Percentiles rank a stretch among this genome's conserved stretches.
These are phyloP conservation scores for Psettodes erumei DNA, from an alignment of 2,113 vertebrate species.

Conservation along the genomic window DNA sequence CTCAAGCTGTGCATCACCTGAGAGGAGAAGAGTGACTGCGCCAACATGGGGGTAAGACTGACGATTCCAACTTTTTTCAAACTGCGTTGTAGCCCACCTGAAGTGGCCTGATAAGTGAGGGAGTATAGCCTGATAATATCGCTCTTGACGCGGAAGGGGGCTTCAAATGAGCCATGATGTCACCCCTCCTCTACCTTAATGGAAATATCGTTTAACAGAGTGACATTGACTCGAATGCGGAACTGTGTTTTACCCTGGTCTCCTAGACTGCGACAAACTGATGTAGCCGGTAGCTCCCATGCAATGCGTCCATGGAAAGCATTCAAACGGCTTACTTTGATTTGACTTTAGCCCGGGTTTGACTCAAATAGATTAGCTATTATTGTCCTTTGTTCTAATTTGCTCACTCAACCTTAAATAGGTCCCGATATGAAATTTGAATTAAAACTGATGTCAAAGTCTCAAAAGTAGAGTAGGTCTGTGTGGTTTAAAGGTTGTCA, in stretches of 20 bases:
- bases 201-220: conserved; percentile 55
- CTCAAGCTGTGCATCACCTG: conserved; percentile 83
- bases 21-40: conserved; percentile 81
- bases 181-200: conserved; percentile 30
- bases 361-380: neutral
- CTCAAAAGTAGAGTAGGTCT: neutral
- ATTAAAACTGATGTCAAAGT: conserved; percentile 12
- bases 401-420: neutral
- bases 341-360: neutral
- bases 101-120: conserved; percentile 63
- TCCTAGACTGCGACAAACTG: conserved; percentile 78
- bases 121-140: neutral
- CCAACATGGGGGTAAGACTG: conserved; percentile 86
- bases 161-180: conserved; percentile 44
- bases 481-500: conserved; percentile 14
- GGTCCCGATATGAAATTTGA: neutral
- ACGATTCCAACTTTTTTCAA: conserved; percentile 56
- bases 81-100: conserved; percentile 56
- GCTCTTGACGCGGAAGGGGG: neutral
- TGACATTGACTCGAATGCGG: conserved; percentile 84
- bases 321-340: neutral
- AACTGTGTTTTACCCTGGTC: conserved; percentile 61
- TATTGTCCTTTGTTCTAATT: neutral
- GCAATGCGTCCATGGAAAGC: neutral
- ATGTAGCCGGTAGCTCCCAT: conserved; percentile 33